Conservation (phyloP, 2,113 vertebrate genomes). For the Psammodynastes pulverulentus region DNA sequence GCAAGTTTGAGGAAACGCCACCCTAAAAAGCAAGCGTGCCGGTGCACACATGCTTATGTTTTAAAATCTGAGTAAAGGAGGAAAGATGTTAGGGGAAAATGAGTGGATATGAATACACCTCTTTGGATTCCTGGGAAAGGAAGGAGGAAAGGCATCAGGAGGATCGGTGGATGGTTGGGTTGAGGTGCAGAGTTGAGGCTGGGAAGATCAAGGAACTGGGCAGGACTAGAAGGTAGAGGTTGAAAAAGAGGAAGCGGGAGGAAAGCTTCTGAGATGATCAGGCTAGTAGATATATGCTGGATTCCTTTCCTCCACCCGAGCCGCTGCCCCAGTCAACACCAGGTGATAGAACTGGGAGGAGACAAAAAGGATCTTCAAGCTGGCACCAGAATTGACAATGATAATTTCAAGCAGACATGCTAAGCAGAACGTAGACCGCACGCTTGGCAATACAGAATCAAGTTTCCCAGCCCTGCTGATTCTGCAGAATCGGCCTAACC, state of each 20-base stretch:
- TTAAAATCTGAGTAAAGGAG: neutral
- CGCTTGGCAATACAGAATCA: neutral
- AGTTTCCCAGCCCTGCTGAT: neutral
- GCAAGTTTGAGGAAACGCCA: neutral
- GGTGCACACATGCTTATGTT: neutral
- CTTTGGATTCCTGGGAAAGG: neutral
- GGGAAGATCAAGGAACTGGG: neutral
- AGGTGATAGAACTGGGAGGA: neutral
- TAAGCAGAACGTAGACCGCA: neutral
- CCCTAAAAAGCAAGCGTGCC: neutral
- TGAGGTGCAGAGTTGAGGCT: neutral
- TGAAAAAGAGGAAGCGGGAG: neutral
- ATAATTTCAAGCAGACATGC: neutral
- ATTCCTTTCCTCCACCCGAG: neutral
- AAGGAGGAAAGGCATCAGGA: neutral
- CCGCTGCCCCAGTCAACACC: neutral
- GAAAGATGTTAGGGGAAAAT: neutral
- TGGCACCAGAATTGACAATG: neutral
- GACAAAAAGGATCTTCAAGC: neutral
- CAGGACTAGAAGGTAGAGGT: neutral
- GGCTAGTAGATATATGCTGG: neutral
- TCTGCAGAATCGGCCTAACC: neutral
- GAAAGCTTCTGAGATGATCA: neutral
- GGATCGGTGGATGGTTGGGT: neutral
- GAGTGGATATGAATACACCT: neutral